Evolutionary conservation across 1,140 invertebrate genomes (phyloP).

Genomic region (Drosophila erecta): DNA sequence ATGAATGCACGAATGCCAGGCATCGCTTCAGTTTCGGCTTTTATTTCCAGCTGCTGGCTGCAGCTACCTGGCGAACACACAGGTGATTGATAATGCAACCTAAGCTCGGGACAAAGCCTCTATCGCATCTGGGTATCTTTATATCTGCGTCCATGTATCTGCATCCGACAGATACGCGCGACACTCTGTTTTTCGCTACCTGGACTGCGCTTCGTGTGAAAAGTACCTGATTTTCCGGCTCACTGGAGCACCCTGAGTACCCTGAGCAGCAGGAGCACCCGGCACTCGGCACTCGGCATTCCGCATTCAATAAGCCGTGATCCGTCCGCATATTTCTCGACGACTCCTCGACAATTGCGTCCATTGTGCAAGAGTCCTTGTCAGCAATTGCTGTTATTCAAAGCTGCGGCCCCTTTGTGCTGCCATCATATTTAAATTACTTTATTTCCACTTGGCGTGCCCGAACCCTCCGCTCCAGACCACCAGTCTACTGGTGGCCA

Average conservation of each 20-base stretch:
- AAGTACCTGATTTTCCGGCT: constrained; percentile 77
- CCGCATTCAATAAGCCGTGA: constrained; percentile 50
- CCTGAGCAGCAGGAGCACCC: background rate
- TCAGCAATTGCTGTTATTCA: constrained; percentile 57
- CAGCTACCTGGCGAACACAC: constrained; percentile 53
- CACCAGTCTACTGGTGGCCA: background rate
- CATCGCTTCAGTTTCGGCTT: constrained; percentile 36
- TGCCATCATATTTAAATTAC: constrained; percentile 75
- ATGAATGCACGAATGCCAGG: constrained; percentile 50
- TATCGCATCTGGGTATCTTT: constrained; percentile 48
- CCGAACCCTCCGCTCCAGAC: constrained; percentile 14
- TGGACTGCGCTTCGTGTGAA: constrained; percentile 64
- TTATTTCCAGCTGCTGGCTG: constrained; percentile 50
- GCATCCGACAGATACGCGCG: constrained; percentile 58
- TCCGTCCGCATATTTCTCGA: constrained; percentile 33
- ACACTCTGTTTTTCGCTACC: constrained; percentile 44
- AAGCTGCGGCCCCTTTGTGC: constrained; percentile 58
- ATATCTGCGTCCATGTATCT: constrained; percentile 26
- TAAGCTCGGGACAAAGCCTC: constrained; percentile 59
- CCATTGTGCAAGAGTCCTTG: constrained; percentile 61
- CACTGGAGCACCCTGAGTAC: constrained; percentile 30
- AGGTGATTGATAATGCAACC: constrained; percentile 78
- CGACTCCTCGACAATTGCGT: constrained; percentile 64
- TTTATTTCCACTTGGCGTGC: constrained; percentile 66
- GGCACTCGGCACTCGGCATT: constrained; percentile 6